phyloP scores from a whole-genome alignment of 1,140 invertebrate species.

The Druon quercuslanigerum region DNA sequence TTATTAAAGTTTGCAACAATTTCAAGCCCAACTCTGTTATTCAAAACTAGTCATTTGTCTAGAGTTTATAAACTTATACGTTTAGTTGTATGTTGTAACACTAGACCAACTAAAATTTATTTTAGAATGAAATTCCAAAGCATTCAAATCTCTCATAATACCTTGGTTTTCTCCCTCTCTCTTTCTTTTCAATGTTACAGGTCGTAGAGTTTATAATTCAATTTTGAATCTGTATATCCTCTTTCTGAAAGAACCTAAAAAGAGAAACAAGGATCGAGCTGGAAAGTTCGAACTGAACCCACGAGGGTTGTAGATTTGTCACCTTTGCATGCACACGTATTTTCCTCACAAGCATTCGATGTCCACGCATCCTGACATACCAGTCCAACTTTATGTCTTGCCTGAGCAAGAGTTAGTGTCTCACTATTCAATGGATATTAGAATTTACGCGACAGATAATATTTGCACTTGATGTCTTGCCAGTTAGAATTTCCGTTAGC shows the following conservation, averaged over 20 bases:
- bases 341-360: constrained; percentile 27
- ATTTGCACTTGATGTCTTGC: constrained; percentile 13
- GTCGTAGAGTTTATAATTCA: background rate
- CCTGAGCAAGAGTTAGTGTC: background rate
- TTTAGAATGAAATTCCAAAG: background rate
- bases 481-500: background rate
- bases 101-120: too few relatives aligned
- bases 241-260: background rate
- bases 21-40: background rate
- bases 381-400: background rate
- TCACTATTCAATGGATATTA: background rate
- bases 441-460: background rate
- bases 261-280: background rate
- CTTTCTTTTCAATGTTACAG: background rate
- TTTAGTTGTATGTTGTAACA: too few relatives aligned
- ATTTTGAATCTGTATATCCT: too few relatives aligned
- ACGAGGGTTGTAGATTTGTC: constrained; percentile 1
- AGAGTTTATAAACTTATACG: background rate
- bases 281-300: background rate
- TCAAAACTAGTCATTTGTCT: background rate
- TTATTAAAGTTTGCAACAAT: too few relatives aligned
- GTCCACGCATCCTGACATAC: constrained; percentile 9
- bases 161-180: background rate
- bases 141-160: background rate
- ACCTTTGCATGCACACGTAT: constrained; percentile 32